A percentile compares a stretch with the other conserved stretches of the same genome.
These are phyloP conservation scores for Proteles cristata DNA, from an alignment of 2,113 vertebrate species.

Conservation along the genomic window DNA sequence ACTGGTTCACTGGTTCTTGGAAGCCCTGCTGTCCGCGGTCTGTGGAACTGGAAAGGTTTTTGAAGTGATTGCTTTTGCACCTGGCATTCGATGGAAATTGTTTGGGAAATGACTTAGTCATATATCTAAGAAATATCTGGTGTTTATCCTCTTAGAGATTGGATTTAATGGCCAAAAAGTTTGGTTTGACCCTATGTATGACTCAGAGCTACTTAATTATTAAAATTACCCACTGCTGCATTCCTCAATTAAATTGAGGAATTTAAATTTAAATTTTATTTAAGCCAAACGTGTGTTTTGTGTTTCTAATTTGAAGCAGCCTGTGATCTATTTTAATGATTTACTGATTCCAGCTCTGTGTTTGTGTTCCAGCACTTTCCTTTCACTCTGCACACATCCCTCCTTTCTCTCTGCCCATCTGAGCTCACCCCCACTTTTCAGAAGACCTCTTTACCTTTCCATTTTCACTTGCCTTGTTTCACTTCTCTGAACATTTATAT, in stretches of 20 bases:
- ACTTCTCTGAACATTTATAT: background rate
- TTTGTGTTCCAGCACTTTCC: background rate
- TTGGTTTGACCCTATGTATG: background rate
- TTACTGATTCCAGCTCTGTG: background rate
- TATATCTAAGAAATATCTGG: constrained; percentile 20
- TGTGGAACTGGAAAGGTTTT: background rate
- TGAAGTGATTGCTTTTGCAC: constrained; percentile 62
- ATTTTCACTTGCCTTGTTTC: background rate
- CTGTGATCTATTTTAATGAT: constrained; percentile 12
- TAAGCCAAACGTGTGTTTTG: background rate
- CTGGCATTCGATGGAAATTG: constrained; percentile 53
- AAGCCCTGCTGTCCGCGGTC: background rate
- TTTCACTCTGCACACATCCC: background rate
- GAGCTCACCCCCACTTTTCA: background rate
- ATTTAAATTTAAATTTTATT: background rate
- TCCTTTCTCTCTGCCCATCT: background rate
- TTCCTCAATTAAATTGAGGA: background rate
- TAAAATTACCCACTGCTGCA: constrained; percentile 9
- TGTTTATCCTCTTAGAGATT: background rate
- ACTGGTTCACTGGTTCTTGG: constrained; percentile 36
- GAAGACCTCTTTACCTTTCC: background rate
- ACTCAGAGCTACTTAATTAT: background rate
- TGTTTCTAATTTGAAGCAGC: background rate
- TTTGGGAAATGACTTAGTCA: constrained; percentile 64
- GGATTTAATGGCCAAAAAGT: background rate